These are phyloP conservation scores for Gymnarchus niloticus DNA, from an alignment of 2,113 vertebrate species.

Conservation along the genomic window DNA sequence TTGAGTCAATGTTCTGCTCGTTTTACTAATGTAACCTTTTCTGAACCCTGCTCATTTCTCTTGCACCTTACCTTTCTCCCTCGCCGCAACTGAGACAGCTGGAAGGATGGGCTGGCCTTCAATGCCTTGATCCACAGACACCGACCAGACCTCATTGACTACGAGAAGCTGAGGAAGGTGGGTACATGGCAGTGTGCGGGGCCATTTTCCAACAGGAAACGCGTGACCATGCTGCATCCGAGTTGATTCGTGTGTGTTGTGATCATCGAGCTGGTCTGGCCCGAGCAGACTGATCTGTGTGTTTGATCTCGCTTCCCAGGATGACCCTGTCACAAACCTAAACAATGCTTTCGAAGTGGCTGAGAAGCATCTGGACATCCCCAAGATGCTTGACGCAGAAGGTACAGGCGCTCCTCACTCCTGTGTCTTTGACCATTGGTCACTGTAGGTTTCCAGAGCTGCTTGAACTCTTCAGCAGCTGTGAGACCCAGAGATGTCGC, in stretches of 20 bases:
- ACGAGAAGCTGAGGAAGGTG: conserved; percentile 90
- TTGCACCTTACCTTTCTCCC: not conserved
- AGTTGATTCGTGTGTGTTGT: not conserved
- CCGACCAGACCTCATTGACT: conserved; percentile 88
- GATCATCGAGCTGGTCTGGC: not conserved
- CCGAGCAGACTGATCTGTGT: not conserved
- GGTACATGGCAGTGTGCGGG: not conserved
- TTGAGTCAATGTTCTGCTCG: not conserved
- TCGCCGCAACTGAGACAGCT: conserved; percentile 56
- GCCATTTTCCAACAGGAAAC: not conserved
- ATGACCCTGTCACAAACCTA: conserved; percentile 68
- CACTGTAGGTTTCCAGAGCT: not conserved
- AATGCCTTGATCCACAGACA: conserved; percentile 93
- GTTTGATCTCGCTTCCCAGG: conserved; percentile 46
- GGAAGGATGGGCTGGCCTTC: conserved; percentile 94
- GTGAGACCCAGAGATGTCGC: not conserved
- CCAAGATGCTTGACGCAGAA: conserved; percentile 85
- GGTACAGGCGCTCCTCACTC: conserved; percentile 48
- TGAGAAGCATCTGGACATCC: conserved; percentile 72
- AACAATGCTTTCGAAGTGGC: conserved; percentile 78
- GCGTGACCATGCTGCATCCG: not conserved
- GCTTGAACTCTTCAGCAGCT: not conserved
- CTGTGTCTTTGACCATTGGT: not conserved
- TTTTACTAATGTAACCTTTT: not conserved
- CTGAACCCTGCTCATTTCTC: not conserved